Base-by-base conservation (phyloP, 1,140 invertebrate species). In the Thereuonema tuberculata region DNA sequence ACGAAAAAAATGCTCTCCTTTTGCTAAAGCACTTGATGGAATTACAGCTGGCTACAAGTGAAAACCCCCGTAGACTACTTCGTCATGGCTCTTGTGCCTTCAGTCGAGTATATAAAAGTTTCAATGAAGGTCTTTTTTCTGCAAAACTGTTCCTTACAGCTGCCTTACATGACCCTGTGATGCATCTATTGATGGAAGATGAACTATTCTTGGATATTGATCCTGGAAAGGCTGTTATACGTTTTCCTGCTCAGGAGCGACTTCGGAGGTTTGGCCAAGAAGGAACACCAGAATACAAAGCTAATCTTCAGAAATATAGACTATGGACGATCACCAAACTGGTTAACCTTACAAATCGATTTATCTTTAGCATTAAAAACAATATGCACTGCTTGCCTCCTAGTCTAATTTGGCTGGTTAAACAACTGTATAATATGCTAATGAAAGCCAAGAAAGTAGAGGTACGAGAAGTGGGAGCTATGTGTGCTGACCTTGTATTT, bases 191-290 rank as follows among this genome's bases (percentile, higher is more conserved):
- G 1, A 89, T 89, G 75, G 89, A 93, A 66, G 89, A 93, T 69
- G 92, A 97, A 70, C 84, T 85, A 69, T 93, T 90, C 74, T 78
- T 95, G 47, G 93, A 97, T 61, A 84, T 94, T 28, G 93, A 98
- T 75, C 87, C 91, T 0, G 83, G 88, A 61, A 95, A 93, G 74
- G 83, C 86, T 43, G 71, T 83, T 15, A 76, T 84, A n/a, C 79
- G 85, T 61, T 89, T 89, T 70, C 77, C 82, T 31, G 69, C 80
- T 0, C 71, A 78, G 1, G 89, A 92, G 66, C 76, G 83, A 48
- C 66, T 82, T 2, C 83, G 84, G 63, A 83, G 86, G 67, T 94
- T 93, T 72, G 90, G 91, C 0, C 79, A 82, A 60, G 81, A 86
- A 61, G 84, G 80, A 56, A 82, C 77, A 14, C 72, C 75, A 2